Conservation (phyloP, 2,797 vertebrate species). For the Acanthurus leucopareius region DNA sequence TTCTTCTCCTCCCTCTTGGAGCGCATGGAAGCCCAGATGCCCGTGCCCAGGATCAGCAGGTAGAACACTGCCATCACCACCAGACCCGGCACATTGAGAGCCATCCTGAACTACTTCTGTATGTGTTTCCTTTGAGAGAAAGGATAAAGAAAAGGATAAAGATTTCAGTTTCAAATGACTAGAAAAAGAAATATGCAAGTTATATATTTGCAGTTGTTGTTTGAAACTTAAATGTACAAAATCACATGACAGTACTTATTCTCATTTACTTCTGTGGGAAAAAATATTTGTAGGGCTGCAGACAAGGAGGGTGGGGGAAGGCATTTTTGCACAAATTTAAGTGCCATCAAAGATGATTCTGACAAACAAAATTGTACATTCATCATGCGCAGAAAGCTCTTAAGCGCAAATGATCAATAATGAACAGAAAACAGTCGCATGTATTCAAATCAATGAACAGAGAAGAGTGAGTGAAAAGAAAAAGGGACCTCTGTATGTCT, state of each 20-base stretch:
- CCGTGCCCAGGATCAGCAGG: conserved; percentile 82
- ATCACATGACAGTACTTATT: background rate
- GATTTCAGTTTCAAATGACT: background rate
- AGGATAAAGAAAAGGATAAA: conserved; percentile 15
- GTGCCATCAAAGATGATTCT: conserved; percentile 36
- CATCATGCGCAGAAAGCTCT: conserved; percentile 46
- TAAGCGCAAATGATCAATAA: conserved; percentile 49
- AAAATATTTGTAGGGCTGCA: conserved; percentile 32
- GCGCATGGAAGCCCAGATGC: conserved; percentile 89
- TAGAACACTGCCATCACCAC: conserved; percentile 85
- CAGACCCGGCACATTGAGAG: conserved; percentile 85
- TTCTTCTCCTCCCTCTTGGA: conserved; percentile 84
- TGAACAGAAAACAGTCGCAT: conserved; percentile 33
- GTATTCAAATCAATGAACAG: conserved; percentile 39
- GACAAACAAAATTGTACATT: conserved; percentile 35
- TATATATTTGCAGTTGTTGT: background rate
- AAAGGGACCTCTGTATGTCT: conserved; percentile 6
- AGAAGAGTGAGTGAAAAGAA: conserved; percentile 21
- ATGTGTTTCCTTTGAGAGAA: conserved; percentile 37
- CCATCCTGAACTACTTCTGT: conserved; percentile 72
- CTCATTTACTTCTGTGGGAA: background rate
- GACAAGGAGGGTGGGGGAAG: conserved; percentile 14
- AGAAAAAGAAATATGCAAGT: background rate
- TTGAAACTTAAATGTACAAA: conserved; percentile 9
- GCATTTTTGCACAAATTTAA: conserved; percentile 40